Percentiles rank a stretch among this genome's conserved stretches.
Conservation (phyloP, 2,113 vertebrate species). For the Galbula dea region DNA sequence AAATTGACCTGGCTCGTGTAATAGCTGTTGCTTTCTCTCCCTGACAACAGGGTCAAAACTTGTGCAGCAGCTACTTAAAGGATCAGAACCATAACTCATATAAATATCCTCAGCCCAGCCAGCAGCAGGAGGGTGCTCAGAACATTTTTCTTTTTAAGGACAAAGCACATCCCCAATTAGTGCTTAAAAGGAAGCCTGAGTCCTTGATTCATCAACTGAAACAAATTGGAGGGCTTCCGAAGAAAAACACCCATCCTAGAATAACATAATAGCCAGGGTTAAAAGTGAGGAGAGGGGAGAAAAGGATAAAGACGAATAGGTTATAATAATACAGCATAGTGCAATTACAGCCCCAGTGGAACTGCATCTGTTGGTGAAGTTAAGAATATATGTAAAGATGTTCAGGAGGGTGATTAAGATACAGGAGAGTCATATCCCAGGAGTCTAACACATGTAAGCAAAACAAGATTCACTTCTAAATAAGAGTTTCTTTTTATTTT, state of each 20-base stretch:
- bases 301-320: neutral
- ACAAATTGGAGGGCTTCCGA: neutral
- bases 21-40: neutral
- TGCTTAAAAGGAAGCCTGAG: neutral
- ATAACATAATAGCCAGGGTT: neutral
- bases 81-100: neutral
- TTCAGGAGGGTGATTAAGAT: neutral
- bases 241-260: neutral
- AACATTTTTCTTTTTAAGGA: neutral
- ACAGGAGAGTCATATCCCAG: neutral
- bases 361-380: neutral
- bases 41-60: neutral
- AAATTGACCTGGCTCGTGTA: neutral
- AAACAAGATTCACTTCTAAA: neutral
- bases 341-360: neutral
- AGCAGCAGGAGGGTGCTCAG: neutral
- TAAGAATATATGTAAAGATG: neutral
- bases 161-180: neutral
- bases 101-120: neutral
- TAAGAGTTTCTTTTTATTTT: neutral
- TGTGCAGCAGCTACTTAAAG: neutral
- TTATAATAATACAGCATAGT: neutral
- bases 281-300: neutral
- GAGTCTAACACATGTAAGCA: neutral
- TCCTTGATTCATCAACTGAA: neutral